Percentiles rank a stretch among this genome's conserved stretches.
phyloP scores from a whole-genome alignment of 2,797 vertebrate species.

The Selene dorsalis region DNA sequence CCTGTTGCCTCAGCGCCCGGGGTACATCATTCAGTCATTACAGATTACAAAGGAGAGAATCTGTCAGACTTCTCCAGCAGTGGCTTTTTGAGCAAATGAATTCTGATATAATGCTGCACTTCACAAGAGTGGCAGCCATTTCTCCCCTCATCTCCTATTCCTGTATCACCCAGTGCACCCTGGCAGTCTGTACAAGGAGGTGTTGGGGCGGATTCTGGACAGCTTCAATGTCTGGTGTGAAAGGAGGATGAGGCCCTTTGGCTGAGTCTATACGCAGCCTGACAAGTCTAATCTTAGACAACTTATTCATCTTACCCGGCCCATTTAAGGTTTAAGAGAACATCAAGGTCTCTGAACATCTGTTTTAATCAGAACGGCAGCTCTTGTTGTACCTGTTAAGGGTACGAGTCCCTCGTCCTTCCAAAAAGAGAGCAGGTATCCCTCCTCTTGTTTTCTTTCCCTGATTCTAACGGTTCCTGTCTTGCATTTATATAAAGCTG shows the following conservation, averaged over 20 bases:
- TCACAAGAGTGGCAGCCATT: conserved; percentile 36
- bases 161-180: conserved; percentile 37
- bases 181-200: conserved; percentile 35
- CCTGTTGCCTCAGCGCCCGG: conserved; percentile 8
- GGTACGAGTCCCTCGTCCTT: background rate
- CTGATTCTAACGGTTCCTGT: background rate
- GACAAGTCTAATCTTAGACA: conserved; percentile 60
- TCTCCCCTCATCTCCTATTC: conserved; percentile 43
- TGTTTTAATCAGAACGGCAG: conserved; percentile 42
- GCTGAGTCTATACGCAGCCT: conserved; percentile 54
- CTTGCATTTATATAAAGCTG: background rate
- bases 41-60: conserved; percentile 26
- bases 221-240: conserved; percentile 46
- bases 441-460: background rate
- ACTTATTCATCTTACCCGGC: conserved; percentile 49
- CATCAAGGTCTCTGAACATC: conserved; percentile 45
- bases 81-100: conserved; percentile 34
- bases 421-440: background rate
- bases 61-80: conserved; percentile 17
- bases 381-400: conserved; percentile 9
- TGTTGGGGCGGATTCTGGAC: conserved; percentile 39
- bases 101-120: conserved; percentile 36
- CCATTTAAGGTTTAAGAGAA: conserved; percentile 48
- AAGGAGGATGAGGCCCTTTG: conserved; percentile 59
- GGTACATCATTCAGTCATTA: conserved; percentile 19